Evolutionary conservation across 2,888 invertebrate species (phyloP).

Genomic region (Itoplectis maculator): DNA sequence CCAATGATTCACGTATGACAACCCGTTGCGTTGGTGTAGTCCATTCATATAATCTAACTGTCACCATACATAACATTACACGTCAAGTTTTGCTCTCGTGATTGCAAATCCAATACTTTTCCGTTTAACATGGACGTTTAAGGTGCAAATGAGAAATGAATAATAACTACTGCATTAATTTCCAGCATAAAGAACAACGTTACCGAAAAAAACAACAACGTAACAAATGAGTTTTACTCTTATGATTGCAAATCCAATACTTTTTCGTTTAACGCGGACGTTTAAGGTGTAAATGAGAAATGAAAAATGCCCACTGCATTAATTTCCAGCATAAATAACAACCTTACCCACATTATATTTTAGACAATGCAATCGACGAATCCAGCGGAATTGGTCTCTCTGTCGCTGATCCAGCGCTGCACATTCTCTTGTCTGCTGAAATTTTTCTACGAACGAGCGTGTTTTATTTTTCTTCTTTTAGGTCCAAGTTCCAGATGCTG

Average conservation of each 20-base stretch:
- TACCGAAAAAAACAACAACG: no score
- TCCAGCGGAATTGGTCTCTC: conserved; percentile 54
- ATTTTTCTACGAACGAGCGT: conserved; percentile 27
- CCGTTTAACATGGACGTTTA: neutral
- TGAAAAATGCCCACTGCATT: no score
- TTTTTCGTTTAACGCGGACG: neutral
- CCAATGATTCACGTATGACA: conserved; percentile 52
- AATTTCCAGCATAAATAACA: no score
- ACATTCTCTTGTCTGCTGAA: conserved; percentile 3
- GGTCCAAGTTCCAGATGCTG: conserved; percentile 33
- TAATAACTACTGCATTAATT: no score
- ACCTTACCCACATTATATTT: no score
- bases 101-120: neutral
- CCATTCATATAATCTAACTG: conserved; percentile 34
- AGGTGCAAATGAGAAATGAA: neutral
- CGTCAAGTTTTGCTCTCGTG: neutral
- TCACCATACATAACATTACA: conserved; percentile 19
- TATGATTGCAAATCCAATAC: neutral
- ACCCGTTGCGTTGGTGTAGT: conserved; percentile 8
- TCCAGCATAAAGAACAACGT: no score
- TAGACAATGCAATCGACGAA: neutral
- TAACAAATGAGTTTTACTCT: neutral
- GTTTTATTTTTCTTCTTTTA: conserved; percentile 54
- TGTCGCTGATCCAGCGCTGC: conserved; percentile 3
- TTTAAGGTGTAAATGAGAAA: neutral